phyloP scores from a whole-genome alignment of 2,113 vertebrate genomes.

The Morone saxatilis region DNA sequence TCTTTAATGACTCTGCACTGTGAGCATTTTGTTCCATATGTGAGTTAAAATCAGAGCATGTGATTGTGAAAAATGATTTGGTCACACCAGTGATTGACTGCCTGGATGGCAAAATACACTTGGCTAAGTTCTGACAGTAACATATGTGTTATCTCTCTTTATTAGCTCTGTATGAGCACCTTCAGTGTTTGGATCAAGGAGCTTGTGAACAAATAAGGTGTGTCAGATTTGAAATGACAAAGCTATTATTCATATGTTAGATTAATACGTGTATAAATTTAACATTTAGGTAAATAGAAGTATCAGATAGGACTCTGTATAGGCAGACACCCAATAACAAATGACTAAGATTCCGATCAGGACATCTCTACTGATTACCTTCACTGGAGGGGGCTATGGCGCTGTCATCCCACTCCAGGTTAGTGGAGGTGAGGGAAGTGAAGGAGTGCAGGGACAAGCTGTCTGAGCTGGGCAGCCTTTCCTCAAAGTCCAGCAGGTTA shows the following conservation, averaged over 20 bases:
- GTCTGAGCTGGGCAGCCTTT: slow-evolving; percentile 94
- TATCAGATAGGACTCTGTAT: background rate
- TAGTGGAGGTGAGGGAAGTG: slow-evolving; percentile 96
- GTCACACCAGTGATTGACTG: background rate
- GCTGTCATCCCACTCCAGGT: slow-evolving; percentile 98
- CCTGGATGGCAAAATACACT: background rate
- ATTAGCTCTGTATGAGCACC: background rate
- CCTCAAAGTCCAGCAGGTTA: slow-evolving; percentile 96
- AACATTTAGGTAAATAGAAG: background rate
- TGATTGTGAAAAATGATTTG: background rate
- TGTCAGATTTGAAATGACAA: background rate
- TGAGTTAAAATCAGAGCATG: background rate
- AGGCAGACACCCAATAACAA: background rate
- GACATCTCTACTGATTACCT: slow-evolving; percentile 80
- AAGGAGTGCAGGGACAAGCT: slow-evolving; percentile 97
- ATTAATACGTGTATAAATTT: background rate
- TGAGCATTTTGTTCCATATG: background rate
- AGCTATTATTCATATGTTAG: background rate
- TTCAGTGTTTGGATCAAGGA: background rate
- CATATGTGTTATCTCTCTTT: background rate
- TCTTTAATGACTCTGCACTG: background rate
- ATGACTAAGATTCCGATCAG: background rate
- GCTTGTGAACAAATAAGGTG: background rate
- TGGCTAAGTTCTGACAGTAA: background rate
- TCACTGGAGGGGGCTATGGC: slow-evolving; percentile 99